Base-by-base conservation (phyloP, 2,797 vertebrate genomes). In the Crocidura indochinensis region DNA sequence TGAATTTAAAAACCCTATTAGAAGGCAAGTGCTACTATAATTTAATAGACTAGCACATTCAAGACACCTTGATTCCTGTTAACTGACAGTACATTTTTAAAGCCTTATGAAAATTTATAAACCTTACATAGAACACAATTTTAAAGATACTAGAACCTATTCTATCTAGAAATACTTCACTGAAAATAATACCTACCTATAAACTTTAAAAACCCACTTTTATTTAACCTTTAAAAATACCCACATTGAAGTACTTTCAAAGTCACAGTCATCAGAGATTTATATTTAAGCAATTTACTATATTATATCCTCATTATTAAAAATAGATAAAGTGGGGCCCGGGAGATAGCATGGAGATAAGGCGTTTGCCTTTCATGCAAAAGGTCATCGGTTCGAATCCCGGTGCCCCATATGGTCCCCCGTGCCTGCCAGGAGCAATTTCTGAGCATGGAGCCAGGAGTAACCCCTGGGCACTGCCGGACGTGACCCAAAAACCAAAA, bases 261-360 rank as follows among this genome's bases (percentile, higher is more conserved):
- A 38, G 71, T 49, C 19, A 26, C n/a, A 3, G 29, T 49, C 22
- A 74, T 8, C 47, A 74, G 0, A 20, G 3, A 6, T 19, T 68
- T 74, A 17, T 0, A 90, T 12, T 17, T 31, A 47, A 64, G 53
- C 1, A 76, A 69, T 51, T 60, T 38, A 76, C 60, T 81, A 49
- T 12, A 69, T 88, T 74, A 80, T 80, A 84, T 87, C 60, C 87
- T 91, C 20, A 74, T 53, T 10, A 10, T 86, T 83, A 69, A 92
- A 76, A 84, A 46, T 0, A 24, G 71, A 72, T 38, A 38, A 38
- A 38, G 38, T 38, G n/a, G n/a, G n/a, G n/a, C n/a, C n/a, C n/a
- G n/a, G n/a, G n/a, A n/a, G n/a, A n/a, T n/a, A n/a, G n/a, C n/a
- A n/a, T n/a, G n/a, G n/a, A n/a, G n/a, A n/a, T n/a, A n/a, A n/a